Evolutionary conservation across 2,888 invertebrate genomes (phyloP), one percentile per base, ranked within the genome.

Genomic region (Stenotaenia linearis): DNA sequence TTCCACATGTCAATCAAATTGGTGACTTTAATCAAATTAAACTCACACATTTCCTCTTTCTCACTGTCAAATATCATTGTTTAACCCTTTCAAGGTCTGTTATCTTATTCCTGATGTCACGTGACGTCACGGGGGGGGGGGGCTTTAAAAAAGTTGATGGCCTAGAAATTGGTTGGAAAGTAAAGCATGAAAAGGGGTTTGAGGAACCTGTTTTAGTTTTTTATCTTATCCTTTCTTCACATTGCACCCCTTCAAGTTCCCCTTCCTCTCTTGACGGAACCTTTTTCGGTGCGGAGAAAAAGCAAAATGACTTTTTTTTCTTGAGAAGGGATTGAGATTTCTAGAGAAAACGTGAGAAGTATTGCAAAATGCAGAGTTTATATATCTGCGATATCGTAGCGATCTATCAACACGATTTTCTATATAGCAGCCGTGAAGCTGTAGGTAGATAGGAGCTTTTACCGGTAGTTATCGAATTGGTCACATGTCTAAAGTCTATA

Each of bases 181-280:
- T n/a, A n/a, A n/a, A n/a, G n/a, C n/a, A n/a, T n/a, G n/a, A 40
- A 56, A 69, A 69, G 69, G 69, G 69, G 69, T 69, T 69, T 69
- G 69, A 69, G 50, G 69, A 69, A 69, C 69, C 69, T 69, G 69
- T 69, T 69, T 69, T 25, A 10, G 25, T 69, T 28, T 69, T 69
- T 69, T 69, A 4, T 69, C n/a, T 56, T 56, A 21, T 56, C 21
- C 21, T 56, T 21, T 56, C 69, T 69, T 69, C n/a, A 69, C 23
- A 82, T 82, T 69, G 28, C 69, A 23, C 25, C 69, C 69, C 69
- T 28, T 69, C 28, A 12, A 28, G 69, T 69, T 69, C 45, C 18
- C 18, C 45, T 18, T 18, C 45, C 12, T 69, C 69, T 28, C 69
- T 18, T 50, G 50, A 50, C 3, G 50, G 18, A 50, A 18, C 18